Base-by-base conservation (phyloP, 92 coral and sea anemone species). In the Epizoanthus stellaris region DNA sequence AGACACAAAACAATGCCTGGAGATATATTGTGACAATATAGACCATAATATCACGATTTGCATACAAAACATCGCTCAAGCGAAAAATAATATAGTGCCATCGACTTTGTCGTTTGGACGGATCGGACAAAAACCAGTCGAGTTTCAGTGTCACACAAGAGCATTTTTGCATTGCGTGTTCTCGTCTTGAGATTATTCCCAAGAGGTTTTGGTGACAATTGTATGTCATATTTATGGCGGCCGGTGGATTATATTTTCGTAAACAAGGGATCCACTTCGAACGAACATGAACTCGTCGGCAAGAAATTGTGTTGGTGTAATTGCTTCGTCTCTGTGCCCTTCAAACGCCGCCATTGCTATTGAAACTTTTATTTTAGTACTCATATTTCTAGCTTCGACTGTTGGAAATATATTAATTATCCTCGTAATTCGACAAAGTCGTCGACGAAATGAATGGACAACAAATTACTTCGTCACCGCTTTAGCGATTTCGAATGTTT, bases 381-480 rank as follows among this genome's bases (percentile, higher is more conserved):
- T 90, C 1, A 90, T 96, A 39, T 89, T 96, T 23, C 64, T 90
- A 2, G 88, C 87, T 59, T 91, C 99, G 20, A 77, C 89, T 10
- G 82, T 93, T 38, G 99, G 99, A 16, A 96, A 96, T 59, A 76
- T 89, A 19, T 56, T 96, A 23, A 93, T 96, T 3, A 79, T 96
- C 54, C 88, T 96, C 36, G 99, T 96, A 0, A 93, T 96, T 9
- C 88, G 93, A 10, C 92, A 94, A 40, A 96, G 97, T 67, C 92
- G 98, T 19, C 89, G 99, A 43, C 89, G 99, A 60, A 96, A 93
- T 85, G 98, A 96, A 89, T 96, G 99, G 99, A 96, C 98, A 0
- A 96, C 99, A 42, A 96, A 96, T 77, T 95, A 94, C 79, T 96
- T 96, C 80, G 99, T 96, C 59, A 73, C 95, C 39, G 93, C 93